phyloP scores from a whole-genome alignment of 2,113 vertebrate species.

The Bungarus multicinctus region DNA sequence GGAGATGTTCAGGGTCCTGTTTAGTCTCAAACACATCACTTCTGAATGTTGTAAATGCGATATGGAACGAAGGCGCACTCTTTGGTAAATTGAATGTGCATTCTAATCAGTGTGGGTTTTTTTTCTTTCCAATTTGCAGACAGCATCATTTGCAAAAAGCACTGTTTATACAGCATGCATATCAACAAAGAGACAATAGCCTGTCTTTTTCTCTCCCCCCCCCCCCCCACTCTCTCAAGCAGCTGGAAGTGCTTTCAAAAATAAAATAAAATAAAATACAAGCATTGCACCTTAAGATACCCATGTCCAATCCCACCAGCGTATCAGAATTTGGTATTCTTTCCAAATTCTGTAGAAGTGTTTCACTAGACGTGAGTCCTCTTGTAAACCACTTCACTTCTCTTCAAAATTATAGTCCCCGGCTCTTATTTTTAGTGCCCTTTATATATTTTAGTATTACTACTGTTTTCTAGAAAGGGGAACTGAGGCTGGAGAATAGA shows the following conservation, averaged over 20 bases:
- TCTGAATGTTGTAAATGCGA: constrained; percentile 4
- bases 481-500: neutral
- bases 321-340: neutral
- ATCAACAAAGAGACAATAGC: neutral
- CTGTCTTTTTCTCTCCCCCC: neutral
- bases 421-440: neutral
- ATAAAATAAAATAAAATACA: neutral
- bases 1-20: neutral
- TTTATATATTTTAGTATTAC: neutral
- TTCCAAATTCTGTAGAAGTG: neutral
- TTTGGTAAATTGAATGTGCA: constrained; percentile 13
- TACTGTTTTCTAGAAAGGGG: neutral
- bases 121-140: neutral
- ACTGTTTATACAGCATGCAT: neutral
- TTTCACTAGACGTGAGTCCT: neutral
- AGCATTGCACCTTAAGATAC: neutral
- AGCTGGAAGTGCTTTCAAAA: neutral
- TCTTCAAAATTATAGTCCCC: neutral
- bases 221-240: too few relatives aligned
- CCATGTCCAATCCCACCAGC: too few relatives aligned
- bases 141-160: constrained; percentile 11
- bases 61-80: neutral
- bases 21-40: neutral
- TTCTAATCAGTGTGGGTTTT: constrained; percentile 2
- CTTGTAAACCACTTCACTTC: neutral